phyloP scores from a whole-genome alignment of 2,113 vertebrate genomes.

The Barnardius zonarius region DNA sequence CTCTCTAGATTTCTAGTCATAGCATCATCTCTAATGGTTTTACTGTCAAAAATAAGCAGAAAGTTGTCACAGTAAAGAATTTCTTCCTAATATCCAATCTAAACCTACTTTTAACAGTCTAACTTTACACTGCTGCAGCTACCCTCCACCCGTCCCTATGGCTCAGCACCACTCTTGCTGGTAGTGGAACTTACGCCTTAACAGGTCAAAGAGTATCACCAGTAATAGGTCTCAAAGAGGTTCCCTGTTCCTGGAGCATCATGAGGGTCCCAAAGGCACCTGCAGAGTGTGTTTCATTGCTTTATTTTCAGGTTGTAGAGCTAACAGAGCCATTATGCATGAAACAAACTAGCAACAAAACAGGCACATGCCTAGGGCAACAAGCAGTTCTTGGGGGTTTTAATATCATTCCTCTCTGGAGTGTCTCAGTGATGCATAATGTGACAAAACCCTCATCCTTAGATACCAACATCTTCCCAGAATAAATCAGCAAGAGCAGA shows the following conservation, averaged over 20 bases:
- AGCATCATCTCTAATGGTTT: not conserved
- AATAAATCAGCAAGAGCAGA: not conserved
- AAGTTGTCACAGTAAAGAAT: not conserved
- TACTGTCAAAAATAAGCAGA: not conserved
- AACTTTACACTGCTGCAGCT: not conserved
- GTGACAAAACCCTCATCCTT: not conserved
- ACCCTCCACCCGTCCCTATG: not conserved
- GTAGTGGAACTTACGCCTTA: not conserved
- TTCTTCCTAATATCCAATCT: not conserved
- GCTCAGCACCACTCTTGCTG: fast-evolving
- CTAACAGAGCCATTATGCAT: not conserved
- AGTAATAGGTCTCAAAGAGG: not conserved
- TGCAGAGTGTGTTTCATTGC: not conserved
- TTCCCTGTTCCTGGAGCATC: not conserved
- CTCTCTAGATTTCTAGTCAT: not conserved
- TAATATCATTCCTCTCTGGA: not conserved
- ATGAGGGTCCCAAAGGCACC: not conserved
- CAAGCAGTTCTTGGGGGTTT: not conserved
- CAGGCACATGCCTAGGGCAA: not conserved
- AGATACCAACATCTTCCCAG: not conserved
- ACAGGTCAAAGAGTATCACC: not conserved
- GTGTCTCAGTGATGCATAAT: not conserved
- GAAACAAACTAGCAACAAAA: not conserved
- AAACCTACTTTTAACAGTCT: not conserved
- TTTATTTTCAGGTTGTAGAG: not conserved